Evolutionary conservation across 1,140 invertebrate species (phyloP), one percentile per base, ranked within the genome.

Genomic region (Galendromus occidentalis): DNA sequence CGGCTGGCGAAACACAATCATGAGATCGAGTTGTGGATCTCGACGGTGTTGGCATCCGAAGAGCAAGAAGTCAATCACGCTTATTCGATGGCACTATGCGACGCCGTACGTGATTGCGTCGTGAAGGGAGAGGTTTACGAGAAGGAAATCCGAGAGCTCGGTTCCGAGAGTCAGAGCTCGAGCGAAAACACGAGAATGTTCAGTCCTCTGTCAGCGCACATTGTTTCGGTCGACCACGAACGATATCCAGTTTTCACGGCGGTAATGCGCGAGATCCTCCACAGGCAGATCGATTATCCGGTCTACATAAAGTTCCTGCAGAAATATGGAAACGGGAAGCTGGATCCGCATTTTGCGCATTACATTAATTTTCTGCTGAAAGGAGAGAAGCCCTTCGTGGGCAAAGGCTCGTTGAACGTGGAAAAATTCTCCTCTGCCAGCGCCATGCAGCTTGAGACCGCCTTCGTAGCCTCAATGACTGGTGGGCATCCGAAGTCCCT

Each of bases 321-420:
- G 22, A 59, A 59, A 9, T 25, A 59, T 22, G 51, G 51, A 59
- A 59, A 59, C 25, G 33, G 33, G 17, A 25, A 33, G 9, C 51
- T 59, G 4, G 51, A 59, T 25, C 25, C 51, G 1, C 51, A 59
- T 33, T 59, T 59, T 9, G 33, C 51, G 1, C 51, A 59, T 22
- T 59, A 59, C 33, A 59, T 59, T 17, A 59, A 59, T 59, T 59
- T 59, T 9, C 51, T 59, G 6, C 33, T 59, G 51, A 59, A 17
- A 9, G 51, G 51, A 14, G 51, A 59, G 51, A 59, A 59, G 20
- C 51, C 51, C 2, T 59, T 59, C 9, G 51, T 59, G 12, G 33
- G 33, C 33, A 59, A 25, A 33, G 51, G 51, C 22, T 59, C 51
- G 20, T 22, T 59, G 51, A 59, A 25, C 1, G 51, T 59, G 51